phyloP scores from a whole-genome alignment of 2,888 invertebrate genomes.

The Oligia latruncula region DNA sequence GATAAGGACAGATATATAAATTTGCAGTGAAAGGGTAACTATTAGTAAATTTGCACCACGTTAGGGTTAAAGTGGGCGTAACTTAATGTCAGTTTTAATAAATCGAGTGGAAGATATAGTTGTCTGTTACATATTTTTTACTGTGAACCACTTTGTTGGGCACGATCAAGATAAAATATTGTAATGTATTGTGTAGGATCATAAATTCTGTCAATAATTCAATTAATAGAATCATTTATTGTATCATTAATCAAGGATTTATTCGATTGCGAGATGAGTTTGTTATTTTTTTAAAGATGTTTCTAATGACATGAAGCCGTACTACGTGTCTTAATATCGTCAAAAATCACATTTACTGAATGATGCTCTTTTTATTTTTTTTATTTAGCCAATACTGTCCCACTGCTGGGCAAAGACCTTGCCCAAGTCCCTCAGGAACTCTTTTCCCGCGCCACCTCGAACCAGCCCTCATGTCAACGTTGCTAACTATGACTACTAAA shows the following conservation, averaged over 20 bases:
- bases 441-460: too few relatives aligned
- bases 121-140: conserved; percentile 60
- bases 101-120: conserved; percentile 83
- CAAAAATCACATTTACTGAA: background rate
- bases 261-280: background rate
- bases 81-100: conserved; percentile 84
- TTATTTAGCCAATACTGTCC: too few relatives aligned
- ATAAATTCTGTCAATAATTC: conserved; percentile 39
- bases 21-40: conserved; percentile 68
- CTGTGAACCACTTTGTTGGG: conserved; percentile 49
- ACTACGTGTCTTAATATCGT: background rate
- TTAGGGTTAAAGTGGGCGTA: conserved; percentile 86
- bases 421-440: too few relatives aligned
- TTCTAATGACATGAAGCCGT: background rate
- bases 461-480: too few relatives aligned
- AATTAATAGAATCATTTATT: conserved; percentile 31
- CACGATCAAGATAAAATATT: conserved; percentile 51
- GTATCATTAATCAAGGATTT: conserved; percentile 27
- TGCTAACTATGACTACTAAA: too few relatives aligned
- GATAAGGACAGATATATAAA: conserved; percentile 59
- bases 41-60: conserved; percentile 73
- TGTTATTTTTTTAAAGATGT: background rate
- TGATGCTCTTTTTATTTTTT: too few relatives aligned
- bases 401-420: too few relatives aligned
- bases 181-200: conserved; percentile 45